Base-by-base conservation (phyloP, 2,888 invertebrate genomes). In the Brenthis daphne region DNA sequence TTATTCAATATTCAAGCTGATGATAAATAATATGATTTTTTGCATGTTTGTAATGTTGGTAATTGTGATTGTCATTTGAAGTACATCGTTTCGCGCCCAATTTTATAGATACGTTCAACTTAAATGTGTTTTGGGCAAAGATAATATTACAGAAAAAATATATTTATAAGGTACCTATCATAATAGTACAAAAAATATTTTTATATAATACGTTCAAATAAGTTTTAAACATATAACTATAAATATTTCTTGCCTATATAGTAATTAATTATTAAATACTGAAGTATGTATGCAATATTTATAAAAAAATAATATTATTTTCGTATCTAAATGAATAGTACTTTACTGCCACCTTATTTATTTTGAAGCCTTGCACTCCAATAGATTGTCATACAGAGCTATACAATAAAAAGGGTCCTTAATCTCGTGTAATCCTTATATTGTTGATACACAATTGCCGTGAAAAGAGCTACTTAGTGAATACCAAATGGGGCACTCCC, bases 391-490 rank as follows among this genome's bases (percentile, higher is more conserved):
- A 76, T 76, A 75, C 75, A 74, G 65, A 73, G 74, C 74, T 55
- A 74, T 72, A 85, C 82, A 86, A 86, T 80, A 71, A 69, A 74
- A 82, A 82, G 82, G 85, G 82, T 73, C 77, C 82, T 76, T 87
- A 88, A 88, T 85, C 87, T 83, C 68, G 71, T 79, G 80, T 88
- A 88, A 89, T 86, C 89, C 87, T 74, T 73, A 82, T 83, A 88
- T 89, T 89, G 88, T 88, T 75, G 78, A 79, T 75, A 83, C 85
- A 89, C 89, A 89, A 89, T 89, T 88, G 89, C 86, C 88, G 88
- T 88, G 89, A 89, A 88, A 88, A 88, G 88, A 85, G 87, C 86
- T 86, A 87, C 87, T 88, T 85, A 86, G 83, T 78, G 78, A 75
- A 76, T 76, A 76, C 75, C 76, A 75, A 77, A 81, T 77, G 75